Percentiles rank a stretch among this genome's conserved stretches.
phyloP scores from a whole-genome alignment of 2,888 invertebrate species.

The Dendrolimus pini region DNA sequence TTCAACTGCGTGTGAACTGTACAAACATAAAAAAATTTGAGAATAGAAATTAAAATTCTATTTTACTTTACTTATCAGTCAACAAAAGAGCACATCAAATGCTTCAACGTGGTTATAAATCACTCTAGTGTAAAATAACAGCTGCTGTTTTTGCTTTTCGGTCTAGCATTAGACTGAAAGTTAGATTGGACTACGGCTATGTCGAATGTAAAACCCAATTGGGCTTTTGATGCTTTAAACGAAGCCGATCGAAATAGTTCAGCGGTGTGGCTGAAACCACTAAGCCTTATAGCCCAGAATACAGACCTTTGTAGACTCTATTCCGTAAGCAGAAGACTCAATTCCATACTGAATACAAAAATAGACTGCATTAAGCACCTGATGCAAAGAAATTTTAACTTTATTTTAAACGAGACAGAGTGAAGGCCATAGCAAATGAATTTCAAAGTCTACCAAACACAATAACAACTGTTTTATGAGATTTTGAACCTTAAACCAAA shows the following conservation, averaged over 20 bases:
- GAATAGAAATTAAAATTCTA: no score
- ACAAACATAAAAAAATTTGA: no score
- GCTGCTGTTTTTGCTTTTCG: conserved; percentile 24
- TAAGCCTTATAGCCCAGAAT: conserved; percentile 6
- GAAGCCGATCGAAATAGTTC: conserved; percentile 53
- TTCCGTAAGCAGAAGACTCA: neutral
- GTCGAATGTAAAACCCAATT: conserved; percentile 67
- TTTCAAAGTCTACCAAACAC: no score
- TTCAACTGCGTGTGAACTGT: no score
- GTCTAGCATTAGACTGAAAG: conserved; percentile 42
- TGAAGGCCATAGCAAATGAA: no score
- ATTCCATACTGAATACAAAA: no score
- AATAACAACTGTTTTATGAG: neutral
- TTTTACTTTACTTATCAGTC: no score
- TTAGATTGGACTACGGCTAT: conserved; percentile 57
- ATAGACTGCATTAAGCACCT: conserved; percentile 4
- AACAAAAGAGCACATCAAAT: no score
- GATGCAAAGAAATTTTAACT: conserved; percentile 16
- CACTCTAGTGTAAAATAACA: neutral
- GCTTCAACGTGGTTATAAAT: no score
- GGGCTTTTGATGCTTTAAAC: conserved; percentile 64
- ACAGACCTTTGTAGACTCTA: conserved; percentile 21
- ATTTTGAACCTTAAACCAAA: conserved; percentile 7
- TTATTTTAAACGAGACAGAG: conserved; percentile 9
- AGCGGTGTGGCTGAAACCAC: conserved; percentile 28